Percentiles rank a stretch among this genome's conserved stretches.
Evolutionary conservation across 2,888 invertebrate genomes (phyloP).

Genomic region (Agriopis leucophaearia): DNA sequence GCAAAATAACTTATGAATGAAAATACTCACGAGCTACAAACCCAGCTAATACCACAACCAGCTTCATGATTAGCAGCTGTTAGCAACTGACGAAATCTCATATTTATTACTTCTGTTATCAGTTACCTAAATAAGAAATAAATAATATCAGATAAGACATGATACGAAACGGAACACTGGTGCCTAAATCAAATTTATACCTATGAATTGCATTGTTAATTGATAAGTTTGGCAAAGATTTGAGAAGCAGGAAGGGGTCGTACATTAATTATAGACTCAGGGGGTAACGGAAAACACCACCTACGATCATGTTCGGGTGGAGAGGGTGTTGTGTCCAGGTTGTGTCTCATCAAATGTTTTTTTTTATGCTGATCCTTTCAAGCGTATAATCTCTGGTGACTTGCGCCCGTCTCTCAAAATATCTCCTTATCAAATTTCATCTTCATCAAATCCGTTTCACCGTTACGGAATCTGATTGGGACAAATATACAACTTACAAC

Average conservation of each 20-base stretch:
- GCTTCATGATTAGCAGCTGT: conserved; percentile 53
- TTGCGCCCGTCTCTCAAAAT: no score
- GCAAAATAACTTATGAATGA: background rate
- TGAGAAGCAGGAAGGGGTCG: background rate
- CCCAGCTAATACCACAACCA: conserved; percentile 55
- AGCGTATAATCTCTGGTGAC: no score
- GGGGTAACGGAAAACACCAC: no score
- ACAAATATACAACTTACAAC: no score
- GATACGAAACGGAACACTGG: conserved; percentile 4
- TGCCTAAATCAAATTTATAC: background rate
- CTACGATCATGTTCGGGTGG: no score
- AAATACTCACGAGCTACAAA: conserved; percentile 54
- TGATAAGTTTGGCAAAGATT: background rate
- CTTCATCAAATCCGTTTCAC: no score
- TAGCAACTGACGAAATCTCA: conserved; percentile 8
- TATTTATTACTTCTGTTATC: conserved; percentile 24
- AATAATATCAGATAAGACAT: conserved; percentile 5
- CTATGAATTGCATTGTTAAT: background rate
- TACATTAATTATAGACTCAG: no score
- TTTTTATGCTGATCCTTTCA: no score
- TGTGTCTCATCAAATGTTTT: no score
- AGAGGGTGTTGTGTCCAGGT: no score
- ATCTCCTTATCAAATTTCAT: no score
- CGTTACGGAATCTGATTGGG: no score
- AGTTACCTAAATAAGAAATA: conserved; percentile 8